Evolutionary conservation across 2,888 invertebrate species (phyloP).

Genomic region (Ophonus ardosiacus): DNA sequence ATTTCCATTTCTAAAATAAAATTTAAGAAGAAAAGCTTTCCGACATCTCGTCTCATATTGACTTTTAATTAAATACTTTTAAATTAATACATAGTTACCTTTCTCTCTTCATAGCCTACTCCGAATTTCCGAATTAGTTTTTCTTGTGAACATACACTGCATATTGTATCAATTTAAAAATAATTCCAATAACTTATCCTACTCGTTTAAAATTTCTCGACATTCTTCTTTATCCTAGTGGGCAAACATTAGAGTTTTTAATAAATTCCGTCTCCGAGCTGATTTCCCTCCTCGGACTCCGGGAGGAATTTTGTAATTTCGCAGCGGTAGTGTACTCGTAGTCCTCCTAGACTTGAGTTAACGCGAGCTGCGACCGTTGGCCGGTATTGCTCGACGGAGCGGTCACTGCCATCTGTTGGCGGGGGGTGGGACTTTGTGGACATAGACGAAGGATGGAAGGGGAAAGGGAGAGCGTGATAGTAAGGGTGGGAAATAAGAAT

Average conservation of each 20-base stretch:
- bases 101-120: too few relatives aligned
- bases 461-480: neutral
- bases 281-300: constrained; percentile 44
- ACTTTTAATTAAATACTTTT: too few relatives aligned
- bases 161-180: too few relatives aligned
- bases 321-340: constrained; percentile 8
- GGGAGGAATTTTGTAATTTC: constrained; percentile 63
- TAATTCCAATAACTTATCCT: neutral
- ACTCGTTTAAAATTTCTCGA: neutral
- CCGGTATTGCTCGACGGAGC: constrained; percentile 63
- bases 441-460: neutral
- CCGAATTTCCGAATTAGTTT: too few relatives aligned
- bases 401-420: constrained; percentile 71
- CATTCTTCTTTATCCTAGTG: neutral
- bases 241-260: constrained; percentile 54
- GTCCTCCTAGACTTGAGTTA: neutral
- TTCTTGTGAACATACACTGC: too few relatives aligned
- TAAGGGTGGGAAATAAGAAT: constrained; percentile 1
- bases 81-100: too few relatives aligned
- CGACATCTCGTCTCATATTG: too few relatives aligned
- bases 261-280: constrained; percentile 53
- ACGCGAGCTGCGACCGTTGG: neutral
- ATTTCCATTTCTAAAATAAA: too few relatives aligned
- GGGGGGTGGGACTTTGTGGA: constrained; percentile 70
- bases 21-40: too few relatives aligned